These are phyloP conservation scores for Microcebus tavaratra DNA, from an alignment of 2,113 vertebrate species.

Conservation along the genomic window DNA sequence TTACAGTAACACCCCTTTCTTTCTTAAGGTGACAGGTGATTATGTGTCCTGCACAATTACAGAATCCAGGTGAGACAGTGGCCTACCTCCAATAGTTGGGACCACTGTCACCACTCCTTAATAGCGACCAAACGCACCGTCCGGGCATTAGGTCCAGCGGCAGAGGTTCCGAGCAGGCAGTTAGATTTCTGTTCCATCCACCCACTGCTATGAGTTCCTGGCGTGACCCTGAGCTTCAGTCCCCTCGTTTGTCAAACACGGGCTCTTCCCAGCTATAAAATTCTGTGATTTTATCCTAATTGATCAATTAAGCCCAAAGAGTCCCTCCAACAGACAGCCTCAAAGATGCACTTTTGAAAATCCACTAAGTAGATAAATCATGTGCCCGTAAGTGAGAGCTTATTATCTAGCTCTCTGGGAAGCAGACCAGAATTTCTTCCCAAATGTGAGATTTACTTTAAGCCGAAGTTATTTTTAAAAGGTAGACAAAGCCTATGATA, in stretches of 20 bases:
- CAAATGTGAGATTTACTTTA: slow-evolving; percentile 66
- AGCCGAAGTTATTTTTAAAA: slow-evolving; percentile 79
- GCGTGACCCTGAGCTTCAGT: background rate
- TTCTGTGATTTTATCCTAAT: slow-evolving; percentile 38
- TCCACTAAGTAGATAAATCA: background rate
- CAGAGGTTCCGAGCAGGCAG: background rate
- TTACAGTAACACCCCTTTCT: background rate
- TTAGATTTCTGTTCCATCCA: background rate
- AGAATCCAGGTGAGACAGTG: background rate
- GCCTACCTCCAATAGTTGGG: background rate
- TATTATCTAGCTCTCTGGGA: slow-evolving; percentile 71
- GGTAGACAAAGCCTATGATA: slow-evolving; percentile 74
- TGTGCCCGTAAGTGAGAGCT: background rate
- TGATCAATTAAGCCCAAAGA: slow-evolving; percentile 47
- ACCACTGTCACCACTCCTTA: background rate
- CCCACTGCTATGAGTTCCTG: background rate
- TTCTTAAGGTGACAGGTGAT: background rate
- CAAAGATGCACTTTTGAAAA: slow-evolving; percentile 38
- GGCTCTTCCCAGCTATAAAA: background rate
- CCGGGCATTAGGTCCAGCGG: too few relatives aligned
- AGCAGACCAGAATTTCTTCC: slow-evolving; percentile 71
- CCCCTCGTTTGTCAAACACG: background rate
- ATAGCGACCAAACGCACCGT: too few relatives aligned
- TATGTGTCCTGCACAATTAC: background rate
- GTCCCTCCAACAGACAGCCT: slow-evolving; percentile 33